These are phyloP conservation scores for Drosophila recens DNA, from an alignment of 2,888 invertebrate genomes.

Conservation along the genomic window DNA sequence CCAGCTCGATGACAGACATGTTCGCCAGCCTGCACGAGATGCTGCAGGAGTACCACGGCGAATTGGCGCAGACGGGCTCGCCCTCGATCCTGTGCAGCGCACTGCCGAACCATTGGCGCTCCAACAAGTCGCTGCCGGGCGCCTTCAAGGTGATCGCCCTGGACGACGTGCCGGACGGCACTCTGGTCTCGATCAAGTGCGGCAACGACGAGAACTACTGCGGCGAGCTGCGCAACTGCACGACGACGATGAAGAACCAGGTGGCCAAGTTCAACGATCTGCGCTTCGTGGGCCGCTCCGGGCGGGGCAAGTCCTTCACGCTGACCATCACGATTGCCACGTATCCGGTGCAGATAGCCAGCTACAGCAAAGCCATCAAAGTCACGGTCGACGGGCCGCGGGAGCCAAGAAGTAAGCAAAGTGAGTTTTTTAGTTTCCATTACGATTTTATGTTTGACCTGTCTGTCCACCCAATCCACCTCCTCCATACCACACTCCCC, in stretches of 20 bases:
- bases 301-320: conserved; percentile 98
- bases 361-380: conserved; percentile 98
- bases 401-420: conserved; percentile 98
- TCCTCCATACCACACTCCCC: not conserved
- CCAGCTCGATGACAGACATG: conserved; percentile 90
- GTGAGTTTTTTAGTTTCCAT: conserved; percentile 89
- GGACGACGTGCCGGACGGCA: conserved; percentile 97
- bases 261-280: conserved; percentile 99
- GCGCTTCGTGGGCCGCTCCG: conserved; percentile 98
- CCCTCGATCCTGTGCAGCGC: conserved; percentile 97
- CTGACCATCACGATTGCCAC: conserved; percentile 95
- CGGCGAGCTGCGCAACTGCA: conserved; percentile 96
- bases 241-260: conserved; percentile 98
- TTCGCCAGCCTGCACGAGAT: conserved; percentile 91
- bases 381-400: conserved; percentile 99
- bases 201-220: conserved; percentile 99
- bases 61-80: conserved; percentile 96
- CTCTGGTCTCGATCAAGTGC: conserved; percentile 95
- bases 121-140: conserved; percentile 97
- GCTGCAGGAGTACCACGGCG: conserved; percentile 95
- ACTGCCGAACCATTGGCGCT: conserved; percentile 98
- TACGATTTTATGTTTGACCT: conserved; percentile 56
- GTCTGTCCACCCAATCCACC: not conserved
- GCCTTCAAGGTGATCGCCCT: conserved; percentile 98
- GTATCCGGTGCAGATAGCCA: conserved; percentile 93